A percentile compares a stretch with the other conserved stretches of the same genome.
Conservation (phyloP, 1,140 invertebrate genomes). For the Chlorops oryzae region DNA sequence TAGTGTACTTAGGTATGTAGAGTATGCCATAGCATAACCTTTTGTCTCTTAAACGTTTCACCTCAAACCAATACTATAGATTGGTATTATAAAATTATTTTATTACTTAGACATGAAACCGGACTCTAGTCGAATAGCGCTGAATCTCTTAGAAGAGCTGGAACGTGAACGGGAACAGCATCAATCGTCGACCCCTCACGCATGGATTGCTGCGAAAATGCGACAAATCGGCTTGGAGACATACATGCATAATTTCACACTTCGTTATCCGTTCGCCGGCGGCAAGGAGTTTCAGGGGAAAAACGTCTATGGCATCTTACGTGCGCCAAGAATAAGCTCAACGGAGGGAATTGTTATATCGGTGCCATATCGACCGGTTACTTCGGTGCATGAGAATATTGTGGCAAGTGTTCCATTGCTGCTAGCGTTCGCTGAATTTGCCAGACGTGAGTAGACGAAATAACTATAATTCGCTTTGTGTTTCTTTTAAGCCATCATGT, state of each 20-base stretch:
- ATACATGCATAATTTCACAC: constrained; percentile 84
- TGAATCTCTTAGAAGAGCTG: constrained; percentile 36
- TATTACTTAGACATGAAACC: constrained; percentile 78
- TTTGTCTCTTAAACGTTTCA: too few species aligned
- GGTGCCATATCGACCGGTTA: constrained; percentile 72
- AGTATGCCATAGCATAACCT: too few species aligned
- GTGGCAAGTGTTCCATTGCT: constrained; percentile 82
- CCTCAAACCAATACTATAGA: too few species aligned
- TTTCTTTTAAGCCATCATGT: constrained; percentile 12
- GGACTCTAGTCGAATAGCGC: constrained; percentile 48
- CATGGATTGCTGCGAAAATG: constrained; percentile 77
- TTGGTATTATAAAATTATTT: too few species aligned
- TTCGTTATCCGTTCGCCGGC: constrained; percentile 76
- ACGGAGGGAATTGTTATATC: constrained; percentile 87
- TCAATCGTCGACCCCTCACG: constrained; percentile 57
- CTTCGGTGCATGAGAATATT: constrained; percentile 66
- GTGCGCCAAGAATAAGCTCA: constrained; percentile 80
- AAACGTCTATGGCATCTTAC: constrained; percentile 90
- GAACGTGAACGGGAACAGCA: constrained; percentile 36
- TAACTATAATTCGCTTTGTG: background rate
- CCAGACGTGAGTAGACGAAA: constrained; percentile 63
- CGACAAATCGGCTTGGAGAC: constrained; percentile 79
- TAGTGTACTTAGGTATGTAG: too few species aligned
- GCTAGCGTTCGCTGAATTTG: constrained; percentile 84
- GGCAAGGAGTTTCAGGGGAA: constrained; percentile 72